phyloP scores from a whole-genome alignment of 2,113 vertebrate species.

The Odocoileus virginianus region DNA sequence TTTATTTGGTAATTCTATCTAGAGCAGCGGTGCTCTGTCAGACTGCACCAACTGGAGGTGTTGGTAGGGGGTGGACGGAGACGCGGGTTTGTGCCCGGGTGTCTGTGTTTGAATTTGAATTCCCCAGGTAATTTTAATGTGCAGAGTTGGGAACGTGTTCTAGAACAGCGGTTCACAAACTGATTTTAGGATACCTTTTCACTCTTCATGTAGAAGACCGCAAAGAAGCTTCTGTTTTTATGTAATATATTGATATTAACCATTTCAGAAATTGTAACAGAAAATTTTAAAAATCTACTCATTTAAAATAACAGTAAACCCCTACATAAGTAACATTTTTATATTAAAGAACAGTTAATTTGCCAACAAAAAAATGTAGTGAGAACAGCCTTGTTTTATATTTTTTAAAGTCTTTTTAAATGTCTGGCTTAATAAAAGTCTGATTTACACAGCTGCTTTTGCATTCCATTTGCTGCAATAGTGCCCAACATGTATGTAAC shows the following conservation, averaged over 20 bases:
- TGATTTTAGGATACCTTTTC: not conserved
- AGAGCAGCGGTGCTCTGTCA: not conserved
- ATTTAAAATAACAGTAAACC: not conserved
- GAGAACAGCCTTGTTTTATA: not conserved
- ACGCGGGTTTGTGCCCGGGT: not conserved
- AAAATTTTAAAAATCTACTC: not conserved
- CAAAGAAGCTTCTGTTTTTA: not conserved
- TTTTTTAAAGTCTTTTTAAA: not conserved
- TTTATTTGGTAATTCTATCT: not conserved
- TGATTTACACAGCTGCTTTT: not conserved
- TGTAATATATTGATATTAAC: not conserved
- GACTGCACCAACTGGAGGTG: not conserved
- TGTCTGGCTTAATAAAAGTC: not conserved
- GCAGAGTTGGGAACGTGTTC: not conserved
- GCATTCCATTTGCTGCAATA: not conserved
- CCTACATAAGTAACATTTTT: not conserved
- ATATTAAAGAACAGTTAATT: not conserved
- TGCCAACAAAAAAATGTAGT: not conserved
- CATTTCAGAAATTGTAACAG: not conserved
- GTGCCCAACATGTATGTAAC: not conserved
- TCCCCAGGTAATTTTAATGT: not conserved
- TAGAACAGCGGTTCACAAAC: not conserved
- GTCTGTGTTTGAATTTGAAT: not conserved
- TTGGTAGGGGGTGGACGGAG: not conserved
- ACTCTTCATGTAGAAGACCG: not conserved